A percentile compares a stretch with the other conserved stretches of the same genome.
Evolutionary conservation across 1,140 invertebrate species (phyloP).

Genomic region (Drosophila arizonae): DNA sequence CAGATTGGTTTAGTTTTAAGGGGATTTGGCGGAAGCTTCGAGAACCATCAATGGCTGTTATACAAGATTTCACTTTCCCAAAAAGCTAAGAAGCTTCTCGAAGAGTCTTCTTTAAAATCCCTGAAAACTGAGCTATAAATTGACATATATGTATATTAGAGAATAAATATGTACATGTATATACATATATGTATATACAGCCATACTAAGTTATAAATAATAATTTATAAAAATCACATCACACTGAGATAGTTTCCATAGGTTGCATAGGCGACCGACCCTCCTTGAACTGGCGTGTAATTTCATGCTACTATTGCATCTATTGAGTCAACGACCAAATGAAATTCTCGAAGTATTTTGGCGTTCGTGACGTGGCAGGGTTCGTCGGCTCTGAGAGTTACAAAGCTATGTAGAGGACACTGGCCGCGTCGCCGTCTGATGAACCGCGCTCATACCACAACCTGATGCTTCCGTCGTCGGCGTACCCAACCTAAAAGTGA

Average conservation of each 20-base stretch:
- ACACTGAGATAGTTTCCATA: too few species aligned
- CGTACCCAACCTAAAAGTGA: conserved; percentile 44
- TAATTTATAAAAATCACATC: too few species aligned
- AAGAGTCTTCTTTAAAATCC: too few species aligned
- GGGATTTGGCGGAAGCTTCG: too few species aligned
- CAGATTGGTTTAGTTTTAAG: too few species aligned
- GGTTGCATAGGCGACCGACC: too few species aligned
- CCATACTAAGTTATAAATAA: too few species aligned
- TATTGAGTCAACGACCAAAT: conserved; percentile 13
- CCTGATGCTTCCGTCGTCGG: conserved; percentile 64
- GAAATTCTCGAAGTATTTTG: background rate
- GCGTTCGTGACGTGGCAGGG: conserved; percentile 26
- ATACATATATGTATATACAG: background rate
- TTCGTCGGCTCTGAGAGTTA: conserved; percentile 20
- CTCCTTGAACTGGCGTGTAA: background rate
- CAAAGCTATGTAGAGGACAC: conserved; percentile 8
- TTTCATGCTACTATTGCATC: background rate
- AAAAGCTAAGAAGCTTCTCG: too few species aligned
- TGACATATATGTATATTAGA: background rate
- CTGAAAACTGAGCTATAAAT: background rate
- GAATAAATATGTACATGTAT: background rate
- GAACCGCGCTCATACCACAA: conserved; percentile 20
- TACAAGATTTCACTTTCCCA: too few species aligned
- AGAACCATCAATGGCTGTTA: too few species aligned
- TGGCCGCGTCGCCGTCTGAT: conserved; percentile 22